Conservation (phyloP, 2,888 invertebrate genomes). For the Lutraria lutraria region DNA sequence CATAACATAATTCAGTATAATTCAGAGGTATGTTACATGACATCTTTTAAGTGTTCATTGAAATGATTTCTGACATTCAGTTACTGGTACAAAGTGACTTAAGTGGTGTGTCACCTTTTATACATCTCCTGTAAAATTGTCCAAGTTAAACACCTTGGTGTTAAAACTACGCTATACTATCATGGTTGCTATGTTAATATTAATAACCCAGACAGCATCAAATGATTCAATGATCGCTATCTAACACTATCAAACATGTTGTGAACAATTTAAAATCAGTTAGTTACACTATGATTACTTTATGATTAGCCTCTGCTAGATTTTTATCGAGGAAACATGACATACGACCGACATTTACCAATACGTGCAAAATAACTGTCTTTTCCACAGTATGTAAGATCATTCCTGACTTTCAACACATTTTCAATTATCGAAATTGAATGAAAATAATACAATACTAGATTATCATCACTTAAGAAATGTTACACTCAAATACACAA, state of each 20-base stretch:
- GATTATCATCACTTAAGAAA: conserved; percentile 8
- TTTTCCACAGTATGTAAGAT: background rate
- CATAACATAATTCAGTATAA: background rate
- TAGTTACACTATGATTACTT: conserved; percentile 22
- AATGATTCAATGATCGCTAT: conserved; percentile 7
- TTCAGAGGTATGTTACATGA: background rate
- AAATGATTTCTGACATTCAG: background rate
- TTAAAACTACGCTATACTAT: background rate
- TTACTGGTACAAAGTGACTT: background rate
- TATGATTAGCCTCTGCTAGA: conserved; percentile 7
- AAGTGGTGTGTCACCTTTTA: background rate
- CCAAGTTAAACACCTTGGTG: background rate
- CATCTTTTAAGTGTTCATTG: background rate
- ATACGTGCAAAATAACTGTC: background rate
- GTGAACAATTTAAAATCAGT: conserved; percentile 41
- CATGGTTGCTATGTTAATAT: background rate
- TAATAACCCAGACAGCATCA: background rate
- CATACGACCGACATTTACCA: conserved; percentile 14
- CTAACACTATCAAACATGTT: conserved; percentile 19
- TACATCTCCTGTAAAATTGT: background rate
- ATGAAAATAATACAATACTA: conserved; percentile 8
- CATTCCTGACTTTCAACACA: background rate
- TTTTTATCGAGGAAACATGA: background rate
- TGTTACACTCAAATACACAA: background rate
- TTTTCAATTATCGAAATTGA: conserved; percentile 7